Evolutionary conservation across 2,888 invertebrate genomes (phyloP), one percentile per base, ranked within the genome.

Genomic region (Octodonta nipae): DNA sequence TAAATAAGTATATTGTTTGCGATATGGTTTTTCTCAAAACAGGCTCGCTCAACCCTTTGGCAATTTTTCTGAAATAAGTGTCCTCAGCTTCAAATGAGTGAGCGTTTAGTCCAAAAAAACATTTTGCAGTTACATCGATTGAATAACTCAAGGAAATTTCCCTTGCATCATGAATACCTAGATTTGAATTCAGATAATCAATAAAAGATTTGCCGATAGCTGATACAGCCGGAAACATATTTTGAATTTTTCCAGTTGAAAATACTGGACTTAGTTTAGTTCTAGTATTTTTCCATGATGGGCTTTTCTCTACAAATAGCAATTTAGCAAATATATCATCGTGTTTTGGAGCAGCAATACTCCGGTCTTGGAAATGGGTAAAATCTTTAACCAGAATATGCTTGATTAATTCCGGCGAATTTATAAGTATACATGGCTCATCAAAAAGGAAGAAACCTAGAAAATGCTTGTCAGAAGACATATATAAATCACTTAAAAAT

Each of bases 181-280:
- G 14, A 5, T 35, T 26, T 24, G 29, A 25, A 5, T 17, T 29
- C 12, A 47, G 30, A 32, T 47, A 43, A 28, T 43, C 35, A 3
- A 41, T 39, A 24, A 62, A 43, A 15, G 52, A 45, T 26, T 47
- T 36, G 1, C 58, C 56, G 20, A 57, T 59, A 12, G 60, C 55
- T 13, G 56, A 44, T 40, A 68, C 60, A n/a, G 64, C 46, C 0
- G 58, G 58, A 12, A 66, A 57, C 68, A 70, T 68, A 26, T 49
- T 53, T 45, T 64, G 69, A 35, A 73, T 52, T 47, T 70, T 71
- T 10, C 66, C 68, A 2, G 64, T 60, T 2, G 70, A 66, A 44
- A 72, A 65, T 0, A 67, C 64, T 1, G 71, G 70, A 0, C 67
- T 64, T 25, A 71, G 51, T 38, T 67, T 68, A 1, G 58, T 47